Evolutionary conservation across 2,888 invertebrate genomes (phyloP).

Genomic region (Acanthosepion esculentum): DNA sequence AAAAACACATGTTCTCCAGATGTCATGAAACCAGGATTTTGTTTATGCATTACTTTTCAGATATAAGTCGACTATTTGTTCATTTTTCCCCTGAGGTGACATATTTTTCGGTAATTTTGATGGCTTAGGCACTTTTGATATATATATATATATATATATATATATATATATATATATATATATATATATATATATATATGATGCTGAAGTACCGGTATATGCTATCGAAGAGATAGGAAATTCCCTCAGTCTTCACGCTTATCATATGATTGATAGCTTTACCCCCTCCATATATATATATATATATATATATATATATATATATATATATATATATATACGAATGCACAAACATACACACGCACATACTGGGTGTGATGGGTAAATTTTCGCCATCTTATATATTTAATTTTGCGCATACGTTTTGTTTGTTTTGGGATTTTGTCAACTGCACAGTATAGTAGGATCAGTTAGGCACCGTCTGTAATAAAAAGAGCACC

Average conservation of each 20-base stretch:
- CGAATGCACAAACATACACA: too few relatives aligned
- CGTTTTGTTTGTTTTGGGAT: too few relatives aligned
- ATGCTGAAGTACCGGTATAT: neutral
- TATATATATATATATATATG: neutral
- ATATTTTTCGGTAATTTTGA: neutral
- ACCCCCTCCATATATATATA: neutral
- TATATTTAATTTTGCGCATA: too few relatives aligned
- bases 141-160: neutral
- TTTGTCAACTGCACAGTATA: too few relatives aligned
- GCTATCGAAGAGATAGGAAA: neutral
- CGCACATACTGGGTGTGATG: too few relatives aligned
- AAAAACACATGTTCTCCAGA: neutral
- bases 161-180: too few relatives aligned
- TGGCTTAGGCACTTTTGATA: neutral
- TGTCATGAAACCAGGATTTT: neutral
- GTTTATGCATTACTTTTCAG: neutral
- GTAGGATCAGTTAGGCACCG: too few relatives aligned
- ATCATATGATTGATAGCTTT: neutral
- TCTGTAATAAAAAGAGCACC: too few relatives aligned
- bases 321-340: too few relatives aligned
- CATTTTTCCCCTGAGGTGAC: neutral
- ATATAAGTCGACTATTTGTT: neutral
- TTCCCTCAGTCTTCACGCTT: neutral
- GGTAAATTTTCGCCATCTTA: too few relatives aligned
- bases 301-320: neutral